Conservation (phyloP, 2,113 vertebrate genomes). For the Clarias macrocephalus region DNA sequence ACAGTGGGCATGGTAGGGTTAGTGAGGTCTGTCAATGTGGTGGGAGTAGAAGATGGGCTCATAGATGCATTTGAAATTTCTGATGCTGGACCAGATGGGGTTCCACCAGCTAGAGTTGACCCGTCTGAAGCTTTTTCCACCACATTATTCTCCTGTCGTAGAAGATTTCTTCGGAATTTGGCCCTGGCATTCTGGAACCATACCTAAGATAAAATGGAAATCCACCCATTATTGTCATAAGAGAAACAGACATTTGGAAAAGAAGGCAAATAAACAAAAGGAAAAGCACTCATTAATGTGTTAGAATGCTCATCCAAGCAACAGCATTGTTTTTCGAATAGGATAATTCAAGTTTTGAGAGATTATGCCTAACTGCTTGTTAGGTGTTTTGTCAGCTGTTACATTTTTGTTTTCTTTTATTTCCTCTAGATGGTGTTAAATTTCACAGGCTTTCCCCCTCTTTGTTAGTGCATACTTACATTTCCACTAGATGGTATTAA, state of each 20-base stretch:
- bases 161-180: constrained; percentile 97
- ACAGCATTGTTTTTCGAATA: constrained; percentile 70
- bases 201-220: constrained; percentile 74
- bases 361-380: constrained; percentile 58
- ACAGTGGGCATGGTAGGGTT: constrained; percentile 97
- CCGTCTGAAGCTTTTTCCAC: constrained; percentile 92
- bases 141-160: constrained; percentile 94
- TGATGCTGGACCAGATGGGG: constrained; percentile 91
- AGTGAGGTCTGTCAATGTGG: constrained; percentile 97
- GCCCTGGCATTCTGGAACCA: constrained; percentile 99
- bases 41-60: constrained; percentile 95
- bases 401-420: no score
- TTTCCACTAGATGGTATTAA: no score
- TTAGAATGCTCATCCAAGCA: constrained; percentile 67
- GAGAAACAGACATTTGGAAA: constrained; percentile 48
- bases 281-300: constrained; percentile 10
- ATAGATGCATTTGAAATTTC: constrained; percentile 98
- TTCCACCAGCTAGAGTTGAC: constrained; percentile 87
- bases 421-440: no score
- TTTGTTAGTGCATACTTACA: no score
- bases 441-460: no score
- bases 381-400: not conserved
- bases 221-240: not conserved
- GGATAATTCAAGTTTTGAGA: constrained; percentile 68
- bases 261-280: constrained; percentile 54